Evolutionary conservation across 2,113 vertebrate species (phyloP).

Genomic region (Anhinga anhinga): DNA sequence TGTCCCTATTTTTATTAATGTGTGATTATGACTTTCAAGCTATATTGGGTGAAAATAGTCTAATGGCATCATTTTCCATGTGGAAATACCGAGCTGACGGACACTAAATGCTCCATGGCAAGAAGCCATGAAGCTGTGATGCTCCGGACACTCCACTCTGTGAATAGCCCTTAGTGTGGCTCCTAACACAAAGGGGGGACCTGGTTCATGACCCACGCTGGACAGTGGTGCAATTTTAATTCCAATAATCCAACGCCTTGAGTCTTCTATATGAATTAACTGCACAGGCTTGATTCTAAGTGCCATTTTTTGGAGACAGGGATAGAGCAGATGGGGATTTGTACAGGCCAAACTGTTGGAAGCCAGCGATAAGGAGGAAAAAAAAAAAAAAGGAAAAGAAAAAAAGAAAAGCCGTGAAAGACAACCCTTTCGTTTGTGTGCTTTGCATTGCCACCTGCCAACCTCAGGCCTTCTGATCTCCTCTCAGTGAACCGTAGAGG

Average conservation of each 20-base stretch:
- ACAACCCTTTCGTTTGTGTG: neutral
- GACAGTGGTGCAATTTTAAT: rapidly evolving
- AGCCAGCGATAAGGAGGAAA: neutral
- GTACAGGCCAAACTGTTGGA: constrained; percentile 16
- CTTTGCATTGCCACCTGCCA: constrained; percentile 21
- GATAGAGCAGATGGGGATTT: constrained; percentile 48
- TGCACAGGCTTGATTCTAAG: neutral
- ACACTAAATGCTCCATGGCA: neutral
- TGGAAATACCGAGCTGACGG: neutral
- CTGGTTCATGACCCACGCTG: neutral
- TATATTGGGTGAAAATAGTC: neutral
- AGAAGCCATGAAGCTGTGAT: neutral
- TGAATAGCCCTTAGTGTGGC: neutral
- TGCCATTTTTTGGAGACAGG: constrained; percentile 9
- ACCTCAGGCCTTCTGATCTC: constrained; percentile 47
- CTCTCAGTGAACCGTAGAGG: neutral
- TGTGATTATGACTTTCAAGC: neutral
- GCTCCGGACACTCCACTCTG: neutral
- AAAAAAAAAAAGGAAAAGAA: neutral
- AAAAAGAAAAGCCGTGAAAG: neutral
- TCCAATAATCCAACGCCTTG: neutral
- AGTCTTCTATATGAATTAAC: neutral
- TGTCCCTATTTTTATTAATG: constrained; percentile 40
- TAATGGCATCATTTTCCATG: neutral
- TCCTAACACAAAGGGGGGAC: neutral